Conservation (phyloP, 2,797 vertebrate genomes). For the Chanos chanos region DNA sequence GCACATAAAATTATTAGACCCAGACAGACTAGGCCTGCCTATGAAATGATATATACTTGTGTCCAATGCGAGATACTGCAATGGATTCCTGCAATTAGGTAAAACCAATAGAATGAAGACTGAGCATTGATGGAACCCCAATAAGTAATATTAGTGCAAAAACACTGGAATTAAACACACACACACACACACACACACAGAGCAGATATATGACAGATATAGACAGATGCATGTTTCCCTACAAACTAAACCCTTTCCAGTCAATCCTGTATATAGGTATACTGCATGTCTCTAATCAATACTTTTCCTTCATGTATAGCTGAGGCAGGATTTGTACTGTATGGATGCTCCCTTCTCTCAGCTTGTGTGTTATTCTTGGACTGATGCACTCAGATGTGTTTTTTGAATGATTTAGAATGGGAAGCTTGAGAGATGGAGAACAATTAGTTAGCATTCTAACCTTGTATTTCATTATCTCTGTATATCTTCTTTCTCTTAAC, state of each 20-base stretch:
- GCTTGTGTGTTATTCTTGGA: not conserved
- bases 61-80: not conserved
- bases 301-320: conserved; percentile 55
- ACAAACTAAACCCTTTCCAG: not conserved
- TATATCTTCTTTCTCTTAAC: not conserved
- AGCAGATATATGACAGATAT: not conserved
- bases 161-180: no score
- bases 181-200: not conserved
- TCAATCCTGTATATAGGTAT: conserved; percentile 58
- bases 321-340: conserved; percentile 61
- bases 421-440: no score
- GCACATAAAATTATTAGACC: no score
- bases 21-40: no score
- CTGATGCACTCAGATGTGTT: not conserved
- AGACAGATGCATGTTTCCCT: not conserved
- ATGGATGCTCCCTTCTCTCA: conserved; percentile 16
- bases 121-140: not conserved
- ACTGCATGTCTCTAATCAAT: conserved; percentile 58
- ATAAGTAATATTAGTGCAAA: conserved; percentile 57
- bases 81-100: not conserved
- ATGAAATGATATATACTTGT: no score
- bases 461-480: not conserved
- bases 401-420: no score
- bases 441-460: no score
- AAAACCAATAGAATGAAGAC: not conserved